A percentile compares a stretch with the other conserved stretches of the same genome.
These are phyloP conservation scores for Porites australiensis DNA, from an alignment of 64 coral and sea anemone species.

Conservation along the genomic window DNA sequence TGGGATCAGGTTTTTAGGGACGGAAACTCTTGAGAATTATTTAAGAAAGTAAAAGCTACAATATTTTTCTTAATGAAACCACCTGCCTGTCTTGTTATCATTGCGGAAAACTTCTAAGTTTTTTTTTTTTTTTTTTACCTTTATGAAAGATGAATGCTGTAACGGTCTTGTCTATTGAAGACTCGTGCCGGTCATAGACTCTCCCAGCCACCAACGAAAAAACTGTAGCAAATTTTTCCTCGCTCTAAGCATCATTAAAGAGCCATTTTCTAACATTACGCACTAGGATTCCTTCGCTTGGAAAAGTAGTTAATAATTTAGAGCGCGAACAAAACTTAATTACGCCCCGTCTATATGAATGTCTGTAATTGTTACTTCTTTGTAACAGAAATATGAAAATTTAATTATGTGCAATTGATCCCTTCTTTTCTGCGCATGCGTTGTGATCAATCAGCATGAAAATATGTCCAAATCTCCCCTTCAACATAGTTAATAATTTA, in stretches of 20 bases:
- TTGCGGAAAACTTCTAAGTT: neutral
- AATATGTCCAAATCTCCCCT: too few relatives aligned
- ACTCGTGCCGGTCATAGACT: neutral
- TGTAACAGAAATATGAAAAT: conserved; percentile 22
- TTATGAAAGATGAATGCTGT: neutral
- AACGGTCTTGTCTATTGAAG: neutral
- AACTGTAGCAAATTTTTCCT: neutral
- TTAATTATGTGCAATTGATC: conserved; percentile 8
- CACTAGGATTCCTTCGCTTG: conserved; percentile 6
- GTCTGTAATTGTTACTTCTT: conserved; percentile 10
- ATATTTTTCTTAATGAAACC: neutral
- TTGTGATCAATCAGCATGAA: neutral
- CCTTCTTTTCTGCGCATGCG: neutral
- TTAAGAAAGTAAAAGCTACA: neutral
- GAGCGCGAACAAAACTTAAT: conserved; percentile 8
- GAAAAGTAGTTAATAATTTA: conserved; percentile 12
- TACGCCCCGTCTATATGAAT: conserved; percentile 7
- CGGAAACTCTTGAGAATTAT: neutral
- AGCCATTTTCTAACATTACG: neutral
- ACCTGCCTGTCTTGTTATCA: neutral
- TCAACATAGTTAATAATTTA: too few relatives aligned
- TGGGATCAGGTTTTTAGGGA: too few relatives aligned
- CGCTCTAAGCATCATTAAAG: conserved; percentile 8
- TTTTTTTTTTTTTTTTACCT: neutral
- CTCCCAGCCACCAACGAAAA: neutral